Evolutionary conservation across 30 jellyfish, hydroid and myxozoan species (phyloP), one percentile per base, ranked within the genome.

Genomic region (Phacellophora camtschatica): DNA sequence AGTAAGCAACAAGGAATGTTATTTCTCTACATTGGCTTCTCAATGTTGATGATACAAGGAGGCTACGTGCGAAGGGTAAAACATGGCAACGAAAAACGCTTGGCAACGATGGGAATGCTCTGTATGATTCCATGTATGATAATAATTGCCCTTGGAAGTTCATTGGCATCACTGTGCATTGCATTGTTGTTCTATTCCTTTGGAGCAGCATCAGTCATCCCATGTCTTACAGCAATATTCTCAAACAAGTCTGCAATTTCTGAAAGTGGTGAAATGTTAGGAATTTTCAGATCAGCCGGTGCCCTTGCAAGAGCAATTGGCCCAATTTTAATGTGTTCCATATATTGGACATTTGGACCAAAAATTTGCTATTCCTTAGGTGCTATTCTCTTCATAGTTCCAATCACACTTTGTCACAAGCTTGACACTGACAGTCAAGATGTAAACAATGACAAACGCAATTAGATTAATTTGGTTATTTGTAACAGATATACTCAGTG

Each of bases 241-340:
- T 75, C 99, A 35, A 59, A 81, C 24, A 72, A 73, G 48, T 90
- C 91, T 20, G 66, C 41, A 4, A 74, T 54, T 13, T 32, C 33
- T 12, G 95, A 86, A 23, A 94, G 84, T 74, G 99, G 99, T 27
- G 99, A 94, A 53, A 83, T 82, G 71, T 61, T 94, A n/a, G 99
- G 99, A 15, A 69, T 85, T 30, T 87, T 94, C 43, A 83, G 97
- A 34, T 94, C 99, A 18, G 87, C 84, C 45, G 99, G 99, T 51
- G 99, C 99, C 15, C 66, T 94, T 10, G 96, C 99, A 0, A 93
- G 99, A 54, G 99, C 99, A 50, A 78, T 94, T 57, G 99, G 97
- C 2, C 99, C 99, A 1, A 36, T 67, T 25, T 23, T 62, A 45
- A 55, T 50, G 75, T 75, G 94, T 77, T 82, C 68, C 54, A 83